phyloP scores from a whole-genome alignment of 2,888 invertebrate species.

The Hipparchia semele region DNA sequence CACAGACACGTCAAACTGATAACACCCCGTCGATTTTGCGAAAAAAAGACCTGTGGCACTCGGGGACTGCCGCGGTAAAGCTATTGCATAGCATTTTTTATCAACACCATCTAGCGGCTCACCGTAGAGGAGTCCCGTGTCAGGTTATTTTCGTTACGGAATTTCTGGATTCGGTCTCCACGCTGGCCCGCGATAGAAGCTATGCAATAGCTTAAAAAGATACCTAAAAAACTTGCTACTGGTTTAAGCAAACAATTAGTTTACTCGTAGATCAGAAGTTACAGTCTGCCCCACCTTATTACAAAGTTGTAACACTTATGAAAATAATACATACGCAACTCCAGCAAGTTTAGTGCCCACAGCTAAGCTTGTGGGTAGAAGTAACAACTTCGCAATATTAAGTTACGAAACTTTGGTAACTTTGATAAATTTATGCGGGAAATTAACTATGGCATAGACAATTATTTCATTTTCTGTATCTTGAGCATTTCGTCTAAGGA shows the following conservation, averaged over 20 bases:
- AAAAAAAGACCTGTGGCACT: no score
- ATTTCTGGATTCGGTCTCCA: no score
- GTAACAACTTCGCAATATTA: conserved; percentile 5
- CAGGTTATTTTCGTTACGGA: no score
- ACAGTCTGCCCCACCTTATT: not conserved
- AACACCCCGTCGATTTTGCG: no score
- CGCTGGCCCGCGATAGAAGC: no score
- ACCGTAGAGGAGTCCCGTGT: no score
- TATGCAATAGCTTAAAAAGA: not conserved
- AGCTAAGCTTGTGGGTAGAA: not conserved
- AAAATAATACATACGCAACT: conserved; percentile 1
- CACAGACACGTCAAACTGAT: no score
- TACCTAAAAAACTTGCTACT: not conserved
- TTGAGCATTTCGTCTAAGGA: no score
- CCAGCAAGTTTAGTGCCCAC: conserved; percentile 7
- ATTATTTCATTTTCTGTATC: not conserved
- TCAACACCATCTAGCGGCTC: no score
- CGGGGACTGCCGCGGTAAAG: no score
- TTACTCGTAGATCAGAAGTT: not conserved
- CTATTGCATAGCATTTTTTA: no score
- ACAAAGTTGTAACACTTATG: not conserved
- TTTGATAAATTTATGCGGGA: conserved; percentile 10
- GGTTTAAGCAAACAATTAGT: not conserved
- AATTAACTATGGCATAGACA: conserved; percentile 1
- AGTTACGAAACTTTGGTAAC: conserved; percentile 7